These are phyloP conservation scores for Morphnarchus princeps DNA, from an alignment of 2,113 vertebrate species.

Conservation along the genomic window DNA sequence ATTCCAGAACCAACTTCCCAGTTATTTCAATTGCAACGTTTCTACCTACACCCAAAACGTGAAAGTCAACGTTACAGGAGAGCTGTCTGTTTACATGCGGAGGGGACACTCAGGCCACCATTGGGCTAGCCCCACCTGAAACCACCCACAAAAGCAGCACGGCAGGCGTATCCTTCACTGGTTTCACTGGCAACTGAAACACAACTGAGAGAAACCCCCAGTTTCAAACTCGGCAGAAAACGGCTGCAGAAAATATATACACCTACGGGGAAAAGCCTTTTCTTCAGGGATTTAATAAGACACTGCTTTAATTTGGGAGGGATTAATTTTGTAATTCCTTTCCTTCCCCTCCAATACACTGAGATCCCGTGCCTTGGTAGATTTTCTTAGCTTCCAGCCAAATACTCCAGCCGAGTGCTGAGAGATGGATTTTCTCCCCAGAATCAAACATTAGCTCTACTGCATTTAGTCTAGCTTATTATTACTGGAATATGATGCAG, in stretches of 20 bases:
- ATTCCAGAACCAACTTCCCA: background rate
- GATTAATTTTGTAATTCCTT: background rate
- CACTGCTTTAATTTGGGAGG: background rate
- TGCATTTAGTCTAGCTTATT: background rate
- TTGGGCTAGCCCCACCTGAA: background rate
- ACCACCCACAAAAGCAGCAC: background rate
- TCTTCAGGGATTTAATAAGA: background rate
- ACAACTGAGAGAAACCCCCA: background rate
- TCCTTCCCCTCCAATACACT: background rate
- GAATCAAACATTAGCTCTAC: background rate
- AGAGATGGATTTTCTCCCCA: background rate
- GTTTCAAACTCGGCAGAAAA: background rate
- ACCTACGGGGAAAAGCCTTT: background rate
- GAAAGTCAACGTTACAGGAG: fast-evolving
- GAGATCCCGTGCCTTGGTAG: background rate
- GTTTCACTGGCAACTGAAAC: background rate
- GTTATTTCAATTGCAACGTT: background rate
- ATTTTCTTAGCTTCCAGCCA: background rate
- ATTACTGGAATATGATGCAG: background rate
- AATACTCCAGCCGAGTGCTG: background rate
- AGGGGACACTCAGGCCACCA: background rate
- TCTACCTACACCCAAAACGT: background rate
- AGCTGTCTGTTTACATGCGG: background rate
- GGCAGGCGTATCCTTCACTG: background rate
- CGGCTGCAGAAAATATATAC: background rate